Conservation (phyloP, 2,888 invertebrate genomes). For the Linnaemya tessellans region DNA sequence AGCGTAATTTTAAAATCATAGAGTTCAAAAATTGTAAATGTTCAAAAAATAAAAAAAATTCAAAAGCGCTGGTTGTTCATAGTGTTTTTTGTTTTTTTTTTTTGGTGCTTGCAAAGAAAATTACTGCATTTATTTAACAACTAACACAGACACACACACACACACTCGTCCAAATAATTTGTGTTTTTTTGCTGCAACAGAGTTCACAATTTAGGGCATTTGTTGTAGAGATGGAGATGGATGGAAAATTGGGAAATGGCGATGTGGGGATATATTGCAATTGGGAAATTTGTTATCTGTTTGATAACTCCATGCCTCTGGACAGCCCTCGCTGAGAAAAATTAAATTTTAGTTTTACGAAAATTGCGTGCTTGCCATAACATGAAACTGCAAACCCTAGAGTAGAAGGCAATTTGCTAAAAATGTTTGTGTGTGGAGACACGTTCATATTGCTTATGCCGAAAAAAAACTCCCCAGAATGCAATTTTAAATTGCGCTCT, state of each 20-base stretch:
- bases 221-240: too few species aligned
- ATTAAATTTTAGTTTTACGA: too few species aligned
- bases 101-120: slow-evolving; percentile 51
- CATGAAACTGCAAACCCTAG: too few species aligned
- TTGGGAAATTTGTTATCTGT: too few species aligned
- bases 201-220: too few species aligned
- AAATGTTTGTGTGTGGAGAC: background rate
- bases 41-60: slow-evolving; percentile 1
- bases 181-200: background rate
- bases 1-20: slow-evolving; percentile 70
- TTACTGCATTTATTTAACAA: slow-evolving; percentile 63
- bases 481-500: slow-evolving; percentile 68
- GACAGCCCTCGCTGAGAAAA: too few species aligned
- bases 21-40: slow-evolving; percentile 43
- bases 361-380: too few species aligned
- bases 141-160: slow-evolving; percentile 16
- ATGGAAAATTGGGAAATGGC: too few species aligned
- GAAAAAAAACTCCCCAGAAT: slow-evolving; percentile 59
- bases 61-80: slow-evolving; percentile 15
- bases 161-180: background rate
- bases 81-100: background rate
- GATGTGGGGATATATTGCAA: too few species aligned
- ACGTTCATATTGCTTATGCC: slow-evolving; percentile 9
- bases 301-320: too few species aligned
- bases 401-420: background rate